Base-by-base conservation (phyloP, 2,797 vertebrate genomes). In the Crypturellus tataupa region DNA sequence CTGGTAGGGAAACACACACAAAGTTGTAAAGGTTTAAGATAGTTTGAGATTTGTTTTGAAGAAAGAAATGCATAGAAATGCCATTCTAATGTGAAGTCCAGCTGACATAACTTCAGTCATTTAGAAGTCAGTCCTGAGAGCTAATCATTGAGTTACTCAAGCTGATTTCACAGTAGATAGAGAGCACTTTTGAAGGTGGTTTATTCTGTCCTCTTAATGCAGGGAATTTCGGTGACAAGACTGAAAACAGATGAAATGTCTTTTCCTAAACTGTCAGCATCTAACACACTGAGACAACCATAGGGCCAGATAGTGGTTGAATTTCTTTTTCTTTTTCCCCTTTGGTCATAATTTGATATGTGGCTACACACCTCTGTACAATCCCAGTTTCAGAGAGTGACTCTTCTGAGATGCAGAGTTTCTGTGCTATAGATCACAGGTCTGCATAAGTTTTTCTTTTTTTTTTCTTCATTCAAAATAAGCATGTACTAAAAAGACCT, bases 401-500 rank as follows among this genome's bases (percentile, higher is more conserved):
- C n/a, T 5, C 29, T 25, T 1, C 37, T 8, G 10, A 31, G 56
- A 51, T 29, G 47, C 3, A 37, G 51, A 21, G 42, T 25, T 42
- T 6, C 73, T 40, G 21, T 12, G 4, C 6, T 27, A 16, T 4
- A 1, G 18, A 0, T 17, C 12, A 3, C 7, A 24, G 51, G 24
- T 47, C 10, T 10, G 6, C 46, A 42, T 35, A 85, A 92, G 55
- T 63, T 27, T 68, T 29, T 62, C 77, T 46, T 85, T 59, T 42
- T 69, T 4, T 69, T 4, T 37, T 56, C n/a, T 33, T 46, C 59
- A 79, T 96, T 83, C n/a, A 91, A 82, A 90, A 90, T 77, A 93
- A 75, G 2, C 16, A 6, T 75, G 31, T 55, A 71, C 75, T 93
- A 56, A 93, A 95, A 90, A 94, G 80, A 5, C 20, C 33, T 77